These are phyloP conservation scores for Chamaea fasciata DNA, from an alignment of 2,113 vertebrate genomes.

Conservation along the genomic window DNA sequence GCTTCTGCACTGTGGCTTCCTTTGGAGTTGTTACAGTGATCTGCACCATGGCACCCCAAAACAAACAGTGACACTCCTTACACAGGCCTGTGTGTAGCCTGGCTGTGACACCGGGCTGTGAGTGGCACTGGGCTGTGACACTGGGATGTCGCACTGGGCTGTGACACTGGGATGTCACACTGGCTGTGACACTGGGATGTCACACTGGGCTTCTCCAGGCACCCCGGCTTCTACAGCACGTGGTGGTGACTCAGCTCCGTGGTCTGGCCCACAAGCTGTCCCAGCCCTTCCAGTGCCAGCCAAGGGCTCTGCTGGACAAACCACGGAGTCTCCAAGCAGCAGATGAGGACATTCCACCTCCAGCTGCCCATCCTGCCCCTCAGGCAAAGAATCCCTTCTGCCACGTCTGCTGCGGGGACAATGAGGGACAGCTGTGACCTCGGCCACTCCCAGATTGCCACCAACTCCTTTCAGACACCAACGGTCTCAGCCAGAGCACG, in stretches of 20 bases:
- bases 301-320: neutral
- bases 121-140: too few species aligned
- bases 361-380: neutral
- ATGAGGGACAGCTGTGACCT: rapidly evolving
- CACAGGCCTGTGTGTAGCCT: neutral
- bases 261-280: neutral
- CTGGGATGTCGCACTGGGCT: neutral
- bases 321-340: neutral
- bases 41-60: neutral
- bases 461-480: neutral
- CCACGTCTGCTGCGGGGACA: neutral
- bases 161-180: neutral
- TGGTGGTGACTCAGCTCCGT: neutral
- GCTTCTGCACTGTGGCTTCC: neutral
- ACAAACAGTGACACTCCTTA: neutral
- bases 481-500: neutral
- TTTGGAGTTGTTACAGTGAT: neutral
- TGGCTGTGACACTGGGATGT: neutral
- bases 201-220: neutral
- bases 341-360: neutral
- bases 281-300: neutral
- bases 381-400: neutral
- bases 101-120: neutral
- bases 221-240: neutral
- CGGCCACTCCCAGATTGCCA: neutral